Percentiles rank a stretch among this genome's conserved stretches.
Evolutionary conservation across 2,797 vertebrate genomes (phyloP).

Genomic region (Paguma larvata): DNA sequence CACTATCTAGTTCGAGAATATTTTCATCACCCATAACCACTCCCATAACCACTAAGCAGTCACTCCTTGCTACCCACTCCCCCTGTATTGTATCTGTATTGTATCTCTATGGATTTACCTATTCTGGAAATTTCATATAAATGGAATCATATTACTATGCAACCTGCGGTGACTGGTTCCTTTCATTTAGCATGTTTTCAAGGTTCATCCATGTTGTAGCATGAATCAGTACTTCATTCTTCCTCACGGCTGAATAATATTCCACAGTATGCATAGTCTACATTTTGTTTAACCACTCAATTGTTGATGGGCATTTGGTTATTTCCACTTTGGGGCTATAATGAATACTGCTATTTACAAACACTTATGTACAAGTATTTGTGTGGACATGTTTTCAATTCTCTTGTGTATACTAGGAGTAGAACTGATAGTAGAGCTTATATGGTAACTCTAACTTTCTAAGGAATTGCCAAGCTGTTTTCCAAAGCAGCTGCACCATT

Average conservation of each 20-base stretch:
- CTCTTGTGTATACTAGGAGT: neutral
- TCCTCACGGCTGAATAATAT: neutral
- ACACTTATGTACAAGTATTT: neutral
- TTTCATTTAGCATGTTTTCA: slow-evolving; percentile 11
- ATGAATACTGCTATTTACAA: neutral
- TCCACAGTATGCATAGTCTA: neutral
- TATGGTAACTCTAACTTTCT: slow-evolving; percentile 7
- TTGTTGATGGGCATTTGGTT: neutral
- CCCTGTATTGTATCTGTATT: neutral
- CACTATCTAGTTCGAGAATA: neutral
- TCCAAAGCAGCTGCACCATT: slow-evolving; percentile 7
- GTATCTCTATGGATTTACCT: neutral
- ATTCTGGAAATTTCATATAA: neutral
- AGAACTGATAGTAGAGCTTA: neutral
- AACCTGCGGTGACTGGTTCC: neutral
- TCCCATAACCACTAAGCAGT: neutral
- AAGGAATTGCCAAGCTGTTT: slow-evolving; percentile 7
- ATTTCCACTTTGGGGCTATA: neutral
- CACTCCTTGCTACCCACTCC: neutral
- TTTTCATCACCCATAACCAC: slow-evolving; percentile 10
- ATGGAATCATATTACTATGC: neutral
- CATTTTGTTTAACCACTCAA: slow-evolving; percentile 20
- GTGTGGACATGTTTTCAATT: neutral
- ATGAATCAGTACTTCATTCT: neutral
- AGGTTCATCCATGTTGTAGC: neutral